Evolutionary conservation across 2,888 invertebrate species (phyloP).

Genomic region (Gryllus longicercus): DNA sequence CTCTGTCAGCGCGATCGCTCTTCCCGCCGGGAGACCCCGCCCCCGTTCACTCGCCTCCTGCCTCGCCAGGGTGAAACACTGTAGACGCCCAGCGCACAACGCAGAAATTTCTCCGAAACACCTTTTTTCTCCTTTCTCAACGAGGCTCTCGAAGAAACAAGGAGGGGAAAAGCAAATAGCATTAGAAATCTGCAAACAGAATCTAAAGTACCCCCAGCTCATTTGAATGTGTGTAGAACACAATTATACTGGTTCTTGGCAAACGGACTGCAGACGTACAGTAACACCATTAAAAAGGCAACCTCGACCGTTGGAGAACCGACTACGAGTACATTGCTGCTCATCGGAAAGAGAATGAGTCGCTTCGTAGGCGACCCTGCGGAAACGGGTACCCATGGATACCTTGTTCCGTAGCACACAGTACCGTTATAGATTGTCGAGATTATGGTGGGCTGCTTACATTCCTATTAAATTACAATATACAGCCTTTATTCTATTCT

Average conservation of each 20-base stretch:
- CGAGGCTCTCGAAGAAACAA: neutral
- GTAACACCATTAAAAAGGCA: neutral
- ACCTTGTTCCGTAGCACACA: too few species aligned
- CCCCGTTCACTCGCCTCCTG: neutral
- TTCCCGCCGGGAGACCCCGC: neutral
- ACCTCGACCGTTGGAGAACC: neutral
- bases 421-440: too few species aligned
- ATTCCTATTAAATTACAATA: too few species aligned
- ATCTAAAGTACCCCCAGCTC: conserved; percentile 11
- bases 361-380: neutral
- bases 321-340: neutral
- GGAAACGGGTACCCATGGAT: too few species aligned
- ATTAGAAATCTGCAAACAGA: conserved; percentile 10
- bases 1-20: neutral
- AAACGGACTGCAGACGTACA: neutral
- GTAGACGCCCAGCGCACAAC: neutral
- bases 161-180: neutral
- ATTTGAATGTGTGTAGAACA: conserved; percentile 10
- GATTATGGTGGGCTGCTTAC: too few species aligned
- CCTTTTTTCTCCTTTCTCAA: neutral
- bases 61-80: too few species aligned
- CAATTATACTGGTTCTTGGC: conserved; percentile 4
- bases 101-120: conserved; percentile 3
- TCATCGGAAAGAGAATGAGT: neutral
- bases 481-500: too few species aligned